A percentile compares a stretch with the other conserved stretches of the same genome.
Evolutionary conservation across 1,140 invertebrate species (phyloP).

Genomic region (Homalodisca vitripennis): DNA sequence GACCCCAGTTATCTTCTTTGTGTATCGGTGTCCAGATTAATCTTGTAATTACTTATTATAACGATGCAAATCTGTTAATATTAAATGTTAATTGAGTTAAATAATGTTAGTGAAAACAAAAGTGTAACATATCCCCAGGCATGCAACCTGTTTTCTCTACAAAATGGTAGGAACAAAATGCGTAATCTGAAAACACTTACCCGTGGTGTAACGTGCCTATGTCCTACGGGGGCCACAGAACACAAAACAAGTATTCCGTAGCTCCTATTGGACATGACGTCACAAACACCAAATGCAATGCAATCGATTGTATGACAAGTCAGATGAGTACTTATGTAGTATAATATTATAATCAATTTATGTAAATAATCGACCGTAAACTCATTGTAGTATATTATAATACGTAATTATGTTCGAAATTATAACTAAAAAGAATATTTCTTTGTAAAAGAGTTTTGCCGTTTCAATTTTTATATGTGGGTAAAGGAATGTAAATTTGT

Average conservation of each 20-base stretch:
- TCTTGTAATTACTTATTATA: neutral
- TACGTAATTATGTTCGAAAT: too few relatives aligned
- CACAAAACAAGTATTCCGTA: conserved; percentile 38
- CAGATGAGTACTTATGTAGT: neutral
- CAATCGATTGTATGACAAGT: conserved; percentile 22
- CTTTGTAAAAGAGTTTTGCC: too few relatives aligned
- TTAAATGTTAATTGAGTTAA: neutral
- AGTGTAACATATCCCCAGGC: neutral
- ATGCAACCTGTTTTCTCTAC: conserved; percentile 38
- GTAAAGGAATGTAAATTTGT: too few relatives aligned
- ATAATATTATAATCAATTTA: too few relatives aligned
- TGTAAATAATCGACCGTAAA: too few relatives aligned
- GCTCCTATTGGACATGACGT: conserved; percentile 42
- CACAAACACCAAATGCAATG: conserved; percentile 31
- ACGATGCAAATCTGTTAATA: neutral
- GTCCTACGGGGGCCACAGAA: conserved; percentile 50
- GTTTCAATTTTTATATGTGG: too few relatives aligned
- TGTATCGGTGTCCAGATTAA: conserved; percentile 8
- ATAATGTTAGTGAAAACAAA: neutral
- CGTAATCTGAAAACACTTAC: conserved; percentile 57
- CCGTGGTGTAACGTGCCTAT: conserved; percentile 56
- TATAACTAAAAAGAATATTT: too few relatives aligned
- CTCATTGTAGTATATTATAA: too few relatives aligned
- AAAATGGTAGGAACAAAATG: conserved; percentile 58
- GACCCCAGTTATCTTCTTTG: neutral